Conservation (phyloP, 2,888 invertebrate species). For the Trisateles emortualis region DNA sequence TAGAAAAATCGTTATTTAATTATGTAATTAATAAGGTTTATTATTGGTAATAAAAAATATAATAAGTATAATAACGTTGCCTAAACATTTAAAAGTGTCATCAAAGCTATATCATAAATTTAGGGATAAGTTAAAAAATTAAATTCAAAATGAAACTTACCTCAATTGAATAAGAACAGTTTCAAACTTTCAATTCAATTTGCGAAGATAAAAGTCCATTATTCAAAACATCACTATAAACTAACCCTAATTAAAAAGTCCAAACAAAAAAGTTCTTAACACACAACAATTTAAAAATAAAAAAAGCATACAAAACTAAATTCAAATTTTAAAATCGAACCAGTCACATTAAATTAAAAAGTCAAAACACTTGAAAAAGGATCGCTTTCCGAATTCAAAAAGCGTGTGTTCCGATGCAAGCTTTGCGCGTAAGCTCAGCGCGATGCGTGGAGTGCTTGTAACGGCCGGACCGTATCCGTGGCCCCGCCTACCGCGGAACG, state of each 20-base stretch:
- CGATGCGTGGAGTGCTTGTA: constrained; percentile 77
- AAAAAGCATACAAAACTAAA: constrained; percentile 19
- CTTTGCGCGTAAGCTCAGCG: constrained; percentile 75
- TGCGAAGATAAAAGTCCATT: constrained; percentile 40
- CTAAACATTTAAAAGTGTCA: neutral
- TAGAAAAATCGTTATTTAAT: too few relatives aligned
- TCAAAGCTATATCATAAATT: too few relatives aligned
- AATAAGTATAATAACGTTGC: neutral
- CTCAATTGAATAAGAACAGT: constrained; percentile 30
- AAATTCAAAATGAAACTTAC: constrained; percentile 42
- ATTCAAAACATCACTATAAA: constrained; percentile 37
- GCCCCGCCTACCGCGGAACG: constrained; percentile 77
- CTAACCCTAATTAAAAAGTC: constrained; percentile 25
- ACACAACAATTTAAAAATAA: constrained; percentile 17
- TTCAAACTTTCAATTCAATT: constrained; percentile 33
- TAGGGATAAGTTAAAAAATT: neutral
- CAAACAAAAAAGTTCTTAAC: constrained; percentile 22
- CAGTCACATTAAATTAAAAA: constrained; percentile 27
- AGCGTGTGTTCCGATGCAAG: constrained; percentile 64
- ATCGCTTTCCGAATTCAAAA: constrained; percentile 58
- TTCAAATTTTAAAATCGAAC: constrained; percentile 14
- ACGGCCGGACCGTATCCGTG: constrained; percentile 65
- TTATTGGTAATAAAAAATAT: neutral
- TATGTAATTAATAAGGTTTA: neutral
- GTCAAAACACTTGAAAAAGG: constrained; percentile 50